Base-by-base conservation (phyloP, 2,113 vertebrate genomes). In the Planiliza haematocheilus region DNA sequence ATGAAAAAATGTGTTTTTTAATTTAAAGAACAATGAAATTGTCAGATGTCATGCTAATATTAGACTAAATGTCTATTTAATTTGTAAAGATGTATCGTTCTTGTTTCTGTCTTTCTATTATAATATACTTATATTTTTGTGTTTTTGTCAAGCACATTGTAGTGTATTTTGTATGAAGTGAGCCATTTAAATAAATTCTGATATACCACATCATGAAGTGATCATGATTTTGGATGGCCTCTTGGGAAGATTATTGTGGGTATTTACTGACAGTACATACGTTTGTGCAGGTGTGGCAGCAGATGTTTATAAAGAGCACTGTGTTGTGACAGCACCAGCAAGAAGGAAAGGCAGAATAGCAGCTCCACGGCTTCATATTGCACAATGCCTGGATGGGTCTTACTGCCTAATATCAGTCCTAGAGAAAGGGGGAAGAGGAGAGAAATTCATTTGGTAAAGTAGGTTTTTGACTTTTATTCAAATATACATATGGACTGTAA, bases 311-410 rank as follows among this genome's bases (percentile, higher is more conserved):
- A 94, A 1, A 79, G 30, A 4, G 18, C 39, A 3, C 88, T 83
- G 21, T 92, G 84, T 4, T 49, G 75, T 0, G 82, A 87, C 70
- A 94, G 58, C 39, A 93, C 86, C 4, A 72, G 63, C 20, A 84
- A 17, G 62, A 94, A 93, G n/a, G 89, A 87, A 14, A 93, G 74
- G 74, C 92, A 94, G 86, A 92, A 93, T 16, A 94, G 66, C 51
- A 94, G 67, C 83, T 93, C 84, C 64, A 94, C 91, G 0, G 92
- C 92, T 58, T 94, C 89, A 11, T 64, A 82, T 74, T 92, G 92
- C 18, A 94, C 2, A 1, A 83, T 16, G 17, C 89, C 90, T 0
- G 55, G 86, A 36, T 80, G 79, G 18, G 48, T 56, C 63, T 51
- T 77, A 10, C 39, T 71, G 30, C 88, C 91, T 36, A 89, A 64